Conservation (phyloP, 1,140 invertebrate genomes). For the Anthonomus grandis region DNA sequence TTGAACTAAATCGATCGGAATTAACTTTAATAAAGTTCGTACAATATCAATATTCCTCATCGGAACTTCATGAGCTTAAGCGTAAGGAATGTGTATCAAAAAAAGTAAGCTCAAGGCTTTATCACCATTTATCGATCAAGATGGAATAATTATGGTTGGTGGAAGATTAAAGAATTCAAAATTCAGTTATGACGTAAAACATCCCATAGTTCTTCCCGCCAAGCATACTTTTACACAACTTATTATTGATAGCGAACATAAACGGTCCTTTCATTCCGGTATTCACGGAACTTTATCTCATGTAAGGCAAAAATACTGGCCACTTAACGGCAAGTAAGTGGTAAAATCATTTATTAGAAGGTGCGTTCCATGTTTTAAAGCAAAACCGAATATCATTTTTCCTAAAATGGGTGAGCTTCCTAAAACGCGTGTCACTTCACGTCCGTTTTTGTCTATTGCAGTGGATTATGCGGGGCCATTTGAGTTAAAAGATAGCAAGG, state of each 20-base stretch:
- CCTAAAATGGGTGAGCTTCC: slow-evolving; percentile 6
- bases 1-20: slow-evolving; percentile 1
- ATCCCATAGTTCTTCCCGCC: no score
- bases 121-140: slow-evolving; percentile 45
- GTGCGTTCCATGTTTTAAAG: slow-evolving; percentile 32
- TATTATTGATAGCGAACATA: no score
- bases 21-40: slow-evolving; percentile 8
- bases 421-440: background rate
- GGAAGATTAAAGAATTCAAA: slow-evolving; percentile 41
- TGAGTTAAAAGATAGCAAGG: background rate
- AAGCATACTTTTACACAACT: no score
- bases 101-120: slow-evolving; percentile 26
- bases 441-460: background rate
- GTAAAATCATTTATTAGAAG: slow-evolving; percentile 31
- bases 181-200: slow-evolving; percentile 33
- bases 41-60: slow-evolving; percentile 1
- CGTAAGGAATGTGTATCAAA: background rate
- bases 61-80: slow-evolving; percentile 8
- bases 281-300: no score
- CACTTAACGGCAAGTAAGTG: slow-evolving; percentile 25
- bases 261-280: no score
- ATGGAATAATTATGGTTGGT: slow-evolving; percentile 35
- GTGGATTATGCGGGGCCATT: slow-evolving; percentile 10
- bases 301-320: no score
- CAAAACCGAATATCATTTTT: slow-evolving; percentile 18